These are phyloP conservation scores for Pelvicachromis taeniatus DNA, from an alignment of 2,113 vertebrate species.

Conservation along the genomic window DNA sequence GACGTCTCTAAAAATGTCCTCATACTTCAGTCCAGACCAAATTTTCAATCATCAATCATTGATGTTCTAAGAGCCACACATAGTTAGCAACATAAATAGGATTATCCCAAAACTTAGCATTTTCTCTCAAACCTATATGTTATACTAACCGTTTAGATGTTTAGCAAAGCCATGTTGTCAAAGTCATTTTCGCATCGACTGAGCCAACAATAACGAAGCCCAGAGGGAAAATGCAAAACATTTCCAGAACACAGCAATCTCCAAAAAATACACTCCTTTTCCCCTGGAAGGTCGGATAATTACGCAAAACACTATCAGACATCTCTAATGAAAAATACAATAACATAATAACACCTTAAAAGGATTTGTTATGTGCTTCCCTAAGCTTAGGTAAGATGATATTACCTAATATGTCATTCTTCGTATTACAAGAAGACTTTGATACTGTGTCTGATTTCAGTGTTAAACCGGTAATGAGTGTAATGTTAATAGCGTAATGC, in stretches of 20 bases:
- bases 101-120: background rate
- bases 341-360: slow-evolving; percentile 33
- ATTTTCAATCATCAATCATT: background rate
- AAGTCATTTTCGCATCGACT: background rate
- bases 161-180: background rate
- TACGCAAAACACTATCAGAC: slow-evolving; percentile 19
- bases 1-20: background rate
- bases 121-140: background rate
- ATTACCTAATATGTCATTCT: slow-evolving; percentile 17
- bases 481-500: slow-evolving; percentile 43
- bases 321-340: slow-evolving; percentile 20
- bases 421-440: slow-evolving; percentile 35
- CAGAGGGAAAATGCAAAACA: slow-evolving; percentile 15
- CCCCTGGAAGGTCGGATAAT: background rate
- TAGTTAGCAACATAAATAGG: background rate
- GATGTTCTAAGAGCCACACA: background rate
- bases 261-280: slow-evolving; percentile 1
- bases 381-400: slow-evolving; percentile 4
- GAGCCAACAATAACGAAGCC: slow-evolving; percentile 4
- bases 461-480: slow-evolving; percentile 40
- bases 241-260: slow-evolving; percentile 27
- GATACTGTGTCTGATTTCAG: slow-evolving; percentile 55
- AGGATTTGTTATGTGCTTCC: slow-evolving; percentile 8
- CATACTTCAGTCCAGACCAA: background rate
- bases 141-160: background rate